Base-by-base conservation (phyloP, 2,113 vertebrate genomes). In the Romanogobio albipinnatus region DNA sequence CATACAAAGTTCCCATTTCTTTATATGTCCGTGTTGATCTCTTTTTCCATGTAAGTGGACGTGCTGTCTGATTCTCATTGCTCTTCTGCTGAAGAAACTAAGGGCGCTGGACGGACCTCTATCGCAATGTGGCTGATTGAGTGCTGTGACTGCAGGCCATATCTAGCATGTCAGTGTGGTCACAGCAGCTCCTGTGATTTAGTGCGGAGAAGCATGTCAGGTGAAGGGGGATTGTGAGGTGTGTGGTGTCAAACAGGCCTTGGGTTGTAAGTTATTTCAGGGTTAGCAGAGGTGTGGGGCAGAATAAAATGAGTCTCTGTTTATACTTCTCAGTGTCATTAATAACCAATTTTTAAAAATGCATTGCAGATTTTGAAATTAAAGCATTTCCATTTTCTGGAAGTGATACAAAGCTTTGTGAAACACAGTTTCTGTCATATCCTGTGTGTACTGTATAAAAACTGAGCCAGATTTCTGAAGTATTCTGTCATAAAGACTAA, bases 71-170 rank as follows among this genome's bases (percentile, higher is more conserved):
- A 66, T 49, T 43, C 49, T 64, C 80, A 79, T 59, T 73, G 33
- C 33, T 82, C 49, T 61, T 68, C 47, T 61, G 10, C 13, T 51
- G 56, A 77, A 86, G 84, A 75, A 83, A 84, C 59, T 68, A 59
- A 39, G 81, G 9, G 24, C 3, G n/a, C 36, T 75, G 81, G 73
- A 85, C 47, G 15, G 68, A 77, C 81, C 76, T 88, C 81, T 73
- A 79, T 88, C 61, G 71, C 79, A 85, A 43, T 73, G 75, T 53
- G 66, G 62, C 75, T 88, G 83, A 85, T 88, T 62, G 85, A 84
- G 45, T 47, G 84, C 76, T 73, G 68, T 53, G 87, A 83, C 82
- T 81, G 51, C 45, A 26, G 79, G 66, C 74, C 36, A 84, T 80
- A 80, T 85, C 64, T 76, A 64, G 73, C 56, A 74, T 76, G 76